phyloP scores from a whole-genome alignment of 92 coral and sea anemone genomes.

The Zoanthus sansibaricus region DNA sequence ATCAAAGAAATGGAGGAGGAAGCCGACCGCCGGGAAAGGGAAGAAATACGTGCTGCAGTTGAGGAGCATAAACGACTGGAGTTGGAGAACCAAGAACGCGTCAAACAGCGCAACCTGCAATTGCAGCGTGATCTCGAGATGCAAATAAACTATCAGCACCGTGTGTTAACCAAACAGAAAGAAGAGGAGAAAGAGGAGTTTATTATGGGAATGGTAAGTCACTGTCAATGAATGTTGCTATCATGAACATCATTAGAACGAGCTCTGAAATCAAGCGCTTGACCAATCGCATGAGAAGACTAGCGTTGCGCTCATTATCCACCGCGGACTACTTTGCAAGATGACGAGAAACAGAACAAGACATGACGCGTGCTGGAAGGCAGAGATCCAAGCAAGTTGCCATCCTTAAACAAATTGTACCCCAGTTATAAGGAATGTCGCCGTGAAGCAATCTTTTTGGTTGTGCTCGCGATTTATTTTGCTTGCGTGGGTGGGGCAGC shows the following conservation, averaged over 20 bases:
- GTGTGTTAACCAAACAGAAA: conserved; percentile 72
- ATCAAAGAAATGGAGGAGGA: conserved; percentile 75
- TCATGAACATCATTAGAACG: not conserved
- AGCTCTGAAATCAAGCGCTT: too few species aligned
- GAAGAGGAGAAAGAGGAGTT: conserved; percentile 90
- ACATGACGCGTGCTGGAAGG: too few species aligned
- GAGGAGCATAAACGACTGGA: conserved; percentile 92
- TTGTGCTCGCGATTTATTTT: too few species aligned
- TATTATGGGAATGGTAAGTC: conserved; percentile 87
- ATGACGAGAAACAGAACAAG: too few species aligned
- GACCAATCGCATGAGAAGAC: not conserved
- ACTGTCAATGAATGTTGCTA: not conserved
- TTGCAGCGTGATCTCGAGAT: conserved; percentile 88
- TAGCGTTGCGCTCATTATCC: not conserved
- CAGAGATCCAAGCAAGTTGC: too few species aligned
- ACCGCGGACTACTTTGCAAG: too few species aligned
- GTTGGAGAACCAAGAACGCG: conserved; percentile 79
- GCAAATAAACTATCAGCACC: conserved; percentile 93
- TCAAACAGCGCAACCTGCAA: conserved; percentile 76
- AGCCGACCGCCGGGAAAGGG: conserved; percentile 80
- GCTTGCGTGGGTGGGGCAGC: too few species aligned
- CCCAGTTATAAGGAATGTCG: too few species aligned
- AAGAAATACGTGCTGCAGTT: conserved; percentile 76
- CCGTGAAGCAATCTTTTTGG: too few species aligned
- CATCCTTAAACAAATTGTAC: too few species aligned